A percentile compares a stretch with the other conserved stretches of the same genome.
These are phyloP conservation scores for Sorex araneus DNA, from an alignment of 2,113 vertebrate species.

Conservation along the genomic window DNA sequence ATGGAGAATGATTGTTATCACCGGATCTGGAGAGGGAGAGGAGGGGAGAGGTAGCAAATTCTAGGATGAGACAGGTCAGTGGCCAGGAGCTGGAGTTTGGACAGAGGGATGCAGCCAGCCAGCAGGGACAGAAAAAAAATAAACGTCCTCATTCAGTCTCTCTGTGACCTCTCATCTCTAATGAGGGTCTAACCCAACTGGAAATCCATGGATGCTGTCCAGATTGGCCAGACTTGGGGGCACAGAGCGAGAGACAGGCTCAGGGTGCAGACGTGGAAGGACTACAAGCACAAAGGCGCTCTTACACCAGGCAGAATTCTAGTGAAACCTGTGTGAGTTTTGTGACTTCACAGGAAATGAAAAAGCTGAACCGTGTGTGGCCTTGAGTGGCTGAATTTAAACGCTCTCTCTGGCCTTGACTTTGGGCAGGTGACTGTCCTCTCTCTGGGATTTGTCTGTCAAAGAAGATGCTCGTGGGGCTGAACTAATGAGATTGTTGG, in stretches of 20 bases:
- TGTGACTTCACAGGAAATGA: neutral
- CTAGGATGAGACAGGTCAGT: neutral
- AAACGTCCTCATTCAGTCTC: neutral
- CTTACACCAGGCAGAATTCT: neutral
- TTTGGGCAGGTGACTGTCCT: neutral
- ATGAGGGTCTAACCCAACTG: neutral
- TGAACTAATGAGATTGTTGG: neutral
- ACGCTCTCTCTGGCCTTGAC: neutral
- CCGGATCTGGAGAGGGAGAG: neutral
- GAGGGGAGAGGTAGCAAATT: neutral
- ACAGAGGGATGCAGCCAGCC: neutral
- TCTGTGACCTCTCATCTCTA: neutral
- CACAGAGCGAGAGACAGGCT: neutral
- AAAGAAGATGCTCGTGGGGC: neutral
- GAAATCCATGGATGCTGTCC: neutral
- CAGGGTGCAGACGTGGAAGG: rapidly evolving
- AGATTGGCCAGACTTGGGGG: neutral
- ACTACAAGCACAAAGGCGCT: neutral
- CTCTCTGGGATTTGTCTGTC: neutral
- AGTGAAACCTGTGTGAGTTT: too few species aligned
- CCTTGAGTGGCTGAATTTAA: neutral
- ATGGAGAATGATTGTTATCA: neutral
- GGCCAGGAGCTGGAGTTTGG: neutral
- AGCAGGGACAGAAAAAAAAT: neutral
- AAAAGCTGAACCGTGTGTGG: neutral